Evolutionary conservation across 2,797 vertebrate species (phyloP), one percentile per base, ranked within the genome.

Genomic region (Mormyrus hasselquistii): DNA sequence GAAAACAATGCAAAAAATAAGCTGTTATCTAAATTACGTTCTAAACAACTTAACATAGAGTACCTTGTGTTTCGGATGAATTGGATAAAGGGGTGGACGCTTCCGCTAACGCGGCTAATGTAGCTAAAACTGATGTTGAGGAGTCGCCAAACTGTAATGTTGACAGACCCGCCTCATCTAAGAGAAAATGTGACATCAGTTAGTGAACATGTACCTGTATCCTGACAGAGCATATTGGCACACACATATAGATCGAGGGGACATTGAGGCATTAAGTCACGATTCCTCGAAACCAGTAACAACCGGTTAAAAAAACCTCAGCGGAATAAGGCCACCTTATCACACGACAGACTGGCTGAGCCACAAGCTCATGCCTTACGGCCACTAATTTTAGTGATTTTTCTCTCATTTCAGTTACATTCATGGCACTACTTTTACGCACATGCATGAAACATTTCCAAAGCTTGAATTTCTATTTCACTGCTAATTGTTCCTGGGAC

Each of bases 131-230:
- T 89, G 96, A 97, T 0, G 96, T 97, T 0, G 96, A 97, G 22
- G 96, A 97, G 93, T 97, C 97, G 92, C 96, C 96, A 92, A 97
- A 97, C 91, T 97, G 96, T 90, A 97, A 96, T 92, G 96, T 94
- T 92, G 96, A 96, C 57, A 97, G 94, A 91, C 96, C 96, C 3
- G 95, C 94, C 91, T 97, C 96, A 94, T 97, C 96, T 97, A 90
- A 10, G 10, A 92, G 73, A 90, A 90, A 87, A 90, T 41, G 89
- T 89, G 52, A 90, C 85, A 90, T 83, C 62, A 83, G 87, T 89
- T 90, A 89, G 76, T 90, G 29, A 57, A 57, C 84, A 91, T 41
- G 52, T 79, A 6, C 38, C 34, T 38, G 19, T 82, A 87, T 79
- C 29, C 76, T 14, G 49, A 84, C 86, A 79, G 25, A 62, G 87